Evolutionary conservation across 2,888 invertebrate genomes (phyloP).

Genomic region (Helleia helle): DNA sequence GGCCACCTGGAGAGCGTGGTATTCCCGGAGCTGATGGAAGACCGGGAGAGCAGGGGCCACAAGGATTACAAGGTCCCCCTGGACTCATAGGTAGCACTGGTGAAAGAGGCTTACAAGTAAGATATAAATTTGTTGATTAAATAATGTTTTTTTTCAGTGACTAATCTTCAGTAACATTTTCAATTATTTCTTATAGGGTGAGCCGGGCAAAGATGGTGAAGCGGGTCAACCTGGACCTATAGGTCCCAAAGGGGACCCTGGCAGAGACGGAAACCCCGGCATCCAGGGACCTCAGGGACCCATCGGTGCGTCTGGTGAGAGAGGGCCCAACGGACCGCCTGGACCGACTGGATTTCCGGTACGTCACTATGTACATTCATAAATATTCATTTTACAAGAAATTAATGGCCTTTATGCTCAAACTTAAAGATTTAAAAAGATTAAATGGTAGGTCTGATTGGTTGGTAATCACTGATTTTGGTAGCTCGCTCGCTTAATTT

Average conservation of each 20-base stretch:
- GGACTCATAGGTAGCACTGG: constrained; percentile 86
- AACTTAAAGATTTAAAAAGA: too few relatives aligned
- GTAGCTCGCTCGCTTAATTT: too few relatives aligned
- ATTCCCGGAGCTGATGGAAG: constrained; percentile 89
- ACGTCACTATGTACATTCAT: constrained; percentile 25
- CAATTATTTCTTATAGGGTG: constrained; percentile 71
- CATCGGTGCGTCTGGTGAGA: constrained; percentile 80
- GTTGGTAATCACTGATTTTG: too few relatives aligned
- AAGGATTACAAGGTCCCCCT: constrained; percentile 85
- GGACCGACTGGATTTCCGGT: constrained; percentile 89
- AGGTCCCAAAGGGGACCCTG: constrained; percentile 86
- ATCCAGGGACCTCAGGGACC: constrained; percentile 82
- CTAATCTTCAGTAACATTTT: too few relatives aligned
- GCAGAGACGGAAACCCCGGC: constrained; percentile 85
- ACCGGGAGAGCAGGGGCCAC: constrained; percentile 86
- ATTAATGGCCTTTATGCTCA: too few relatives aligned
- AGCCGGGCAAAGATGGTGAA: constrained; percentile 86
- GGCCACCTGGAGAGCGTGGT: constrained; percentile 81
- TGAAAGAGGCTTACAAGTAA: constrained; percentile 81
- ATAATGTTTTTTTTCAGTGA: too few relatives aligned
- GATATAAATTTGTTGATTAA: too few relatives aligned
- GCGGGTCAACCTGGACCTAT: constrained; percentile 81
- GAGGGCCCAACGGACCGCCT: constrained; percentile 83
- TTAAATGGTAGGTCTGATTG: too few relatives aligned
- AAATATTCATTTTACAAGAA: too few relatives aligned